Percentiles rank a stretch among this genome's conserved stretches.
These are phyloP conservation scores for Chrysomela aeneicollis DNA, from an alignment of 2,888 invertebrate genomes.

Conservation along the genomic window DNA sequence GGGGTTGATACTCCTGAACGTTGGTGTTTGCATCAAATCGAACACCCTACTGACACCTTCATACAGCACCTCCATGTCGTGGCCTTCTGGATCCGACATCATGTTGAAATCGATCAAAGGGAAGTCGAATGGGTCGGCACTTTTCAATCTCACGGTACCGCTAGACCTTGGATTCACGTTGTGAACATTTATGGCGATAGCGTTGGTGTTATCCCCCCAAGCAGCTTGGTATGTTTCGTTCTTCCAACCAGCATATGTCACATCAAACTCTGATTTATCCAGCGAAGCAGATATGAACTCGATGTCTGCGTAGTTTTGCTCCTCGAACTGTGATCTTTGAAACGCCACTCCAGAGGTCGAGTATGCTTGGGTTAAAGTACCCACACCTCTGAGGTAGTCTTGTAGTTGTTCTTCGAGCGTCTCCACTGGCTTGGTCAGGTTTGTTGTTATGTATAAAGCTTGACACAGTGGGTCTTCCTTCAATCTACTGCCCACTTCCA, in stretches of 20 bases:
- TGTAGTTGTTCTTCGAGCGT: conserved; percentile 63
- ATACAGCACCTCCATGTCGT: conserved; percentile 64
- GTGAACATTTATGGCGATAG: conserved; percentile 31
- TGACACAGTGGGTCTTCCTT: conserved; percentile 78
- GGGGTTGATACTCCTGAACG: conserved; percentile 64
- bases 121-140: conserved; percentile 38
- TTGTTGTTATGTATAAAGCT: conserved; percentile 73
- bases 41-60: conserved; percentile 62
- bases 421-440: conserved; percentile 61
- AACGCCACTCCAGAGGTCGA: conserved; percentile 19
- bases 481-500: conserved; percentile 78
- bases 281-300: conserved; percentile 13
- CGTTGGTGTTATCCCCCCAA: conserved; percentile 51
- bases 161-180: conserved; percentile 54
- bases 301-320: conserved; percentile 3
- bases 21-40: conserved; percentile 61
- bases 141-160: conserved; percentile 68
- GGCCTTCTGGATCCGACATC: conserved; percentile 61
- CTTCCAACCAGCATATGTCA: conserved; percentile 39
- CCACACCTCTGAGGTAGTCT: conserved; percentile 49
- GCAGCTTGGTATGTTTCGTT: conserved; percentile 54
- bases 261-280: conserved; percentile 1
- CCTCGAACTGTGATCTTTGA: conserved; percentile 2
- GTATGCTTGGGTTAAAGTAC: conserved; percentile 21
- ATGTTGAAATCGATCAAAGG: conserved; percentile 75